phyloP scores from a whole-genome alignment of 2,797 vertebrate species.

The Ibycter americanus region DNA sequence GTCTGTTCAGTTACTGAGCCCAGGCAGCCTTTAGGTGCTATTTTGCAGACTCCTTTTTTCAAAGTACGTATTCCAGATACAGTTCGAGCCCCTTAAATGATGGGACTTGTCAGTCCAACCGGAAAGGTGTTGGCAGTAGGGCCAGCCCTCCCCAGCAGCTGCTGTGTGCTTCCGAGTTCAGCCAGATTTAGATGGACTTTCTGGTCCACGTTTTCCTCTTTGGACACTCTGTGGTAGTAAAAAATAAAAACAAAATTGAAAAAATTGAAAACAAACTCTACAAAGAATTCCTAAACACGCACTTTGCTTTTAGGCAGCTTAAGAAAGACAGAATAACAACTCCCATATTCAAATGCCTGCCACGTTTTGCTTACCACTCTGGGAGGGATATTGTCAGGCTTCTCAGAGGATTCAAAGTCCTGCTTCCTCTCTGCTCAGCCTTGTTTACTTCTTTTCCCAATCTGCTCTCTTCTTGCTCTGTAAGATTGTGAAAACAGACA shows the following conservation, averaged over 20 bases:
- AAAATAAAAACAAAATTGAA: not conserved
- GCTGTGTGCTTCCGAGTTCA: not conserved
- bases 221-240: not conserved
- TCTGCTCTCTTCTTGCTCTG: not conserved
- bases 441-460: conserved; percentile 3
- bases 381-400: not conserved
- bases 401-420: not conserved
- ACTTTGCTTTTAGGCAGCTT: not conserved
- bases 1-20: not conserved
- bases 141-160: not conserved
- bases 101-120: not conserved
- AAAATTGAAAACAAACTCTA: not conserved
- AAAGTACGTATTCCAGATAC: not conserved
- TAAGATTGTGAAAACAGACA: not conserved
- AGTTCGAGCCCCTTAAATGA: not conserved
- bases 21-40: not conserved
- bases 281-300: not conserved
- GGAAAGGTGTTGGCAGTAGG: not conserved
- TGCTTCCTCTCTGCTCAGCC: not conserved
- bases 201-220: not conserved
- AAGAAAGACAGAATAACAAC: not conserved
- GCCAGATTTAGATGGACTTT: not conserved
- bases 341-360: not conserved
- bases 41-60: not conserved
- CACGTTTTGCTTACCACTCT: not conserved